Evolutionary conservation across 2,888 invertebrate genomes (phyloP).

Genomic region (Troides helena): DNA sequence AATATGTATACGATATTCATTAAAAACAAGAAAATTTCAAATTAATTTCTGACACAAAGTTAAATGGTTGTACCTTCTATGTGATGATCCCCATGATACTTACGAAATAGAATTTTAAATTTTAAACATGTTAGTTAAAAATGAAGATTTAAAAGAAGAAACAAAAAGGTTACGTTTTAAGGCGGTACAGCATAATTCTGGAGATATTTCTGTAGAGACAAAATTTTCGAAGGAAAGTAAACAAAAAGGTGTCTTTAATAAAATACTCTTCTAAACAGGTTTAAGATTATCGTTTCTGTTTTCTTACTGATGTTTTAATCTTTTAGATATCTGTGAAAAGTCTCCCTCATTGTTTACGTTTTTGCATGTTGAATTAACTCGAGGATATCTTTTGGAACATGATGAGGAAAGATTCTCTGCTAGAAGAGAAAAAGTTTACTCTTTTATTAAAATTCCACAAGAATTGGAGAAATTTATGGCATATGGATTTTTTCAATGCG

Average conservation of each 20-base stretch:
- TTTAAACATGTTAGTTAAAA: slow-evolving; percentile 57
- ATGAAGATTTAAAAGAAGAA: slow-evolving; percentile 65
- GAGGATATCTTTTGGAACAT: slow-evolving; percentile 96
- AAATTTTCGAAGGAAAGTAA: slow-evolving; percentile 58
- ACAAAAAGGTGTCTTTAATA: slow-evolving; percentile 43
- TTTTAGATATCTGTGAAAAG: slow-evolving; percentile 61
- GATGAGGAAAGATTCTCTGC: slow-evolving; percentile 97
- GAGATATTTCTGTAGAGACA: slow-evolving; percentile 54
- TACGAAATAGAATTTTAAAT: slow-evolving; percentile 6
- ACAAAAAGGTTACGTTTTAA: slow-evolving; percentile 74
- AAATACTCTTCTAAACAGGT: not conserved
- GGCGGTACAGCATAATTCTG: slow-evolving; percentile 58
- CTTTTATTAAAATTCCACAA: slow-evolving; percentile 96
- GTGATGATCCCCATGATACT: slow-evolving; percentile 26
- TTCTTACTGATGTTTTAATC: slow-evolving; percentile 3
- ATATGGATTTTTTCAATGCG: slow-evolving; percentile 97
- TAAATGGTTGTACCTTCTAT: slow-evolving; percentile 24
- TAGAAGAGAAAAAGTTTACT: slow-evolving; percentile 96
- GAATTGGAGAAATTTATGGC: slow-evolving; percentile 95
- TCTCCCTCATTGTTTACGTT: slow-evolving; percentile 82
- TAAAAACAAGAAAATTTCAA: not conserved
- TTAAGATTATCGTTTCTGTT: not conserved
- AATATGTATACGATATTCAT: not conserved
- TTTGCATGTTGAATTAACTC: slow-evolving; percentile 91
- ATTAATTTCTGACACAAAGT: slow-evolving; percentile 24